These are phyloP conservation scores for Esox niger DNA, from an alignment of 2,113 vertebrate species.

Conservation along the genomic window DNA sequence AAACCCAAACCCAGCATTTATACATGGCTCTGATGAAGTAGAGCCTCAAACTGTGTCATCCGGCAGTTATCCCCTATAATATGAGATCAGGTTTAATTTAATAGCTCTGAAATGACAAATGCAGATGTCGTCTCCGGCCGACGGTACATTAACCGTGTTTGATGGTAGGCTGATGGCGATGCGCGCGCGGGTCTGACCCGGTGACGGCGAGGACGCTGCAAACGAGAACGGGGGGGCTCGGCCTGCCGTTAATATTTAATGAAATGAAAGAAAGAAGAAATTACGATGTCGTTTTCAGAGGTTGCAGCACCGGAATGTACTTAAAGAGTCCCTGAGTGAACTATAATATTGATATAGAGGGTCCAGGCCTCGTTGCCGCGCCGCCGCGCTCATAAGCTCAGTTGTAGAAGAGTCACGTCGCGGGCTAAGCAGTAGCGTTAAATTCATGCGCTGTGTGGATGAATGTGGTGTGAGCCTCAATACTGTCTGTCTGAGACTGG, in stretches of 20 bases:
- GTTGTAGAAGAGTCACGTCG: too few species aligned
- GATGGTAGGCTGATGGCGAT: slow-evolving; percentile 49
- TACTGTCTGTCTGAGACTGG: too few species aligned
- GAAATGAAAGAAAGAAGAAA: slow-evolving; percentile 64
- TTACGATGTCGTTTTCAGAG: slow-evolving; percentile 65
- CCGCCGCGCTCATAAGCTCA: too few species aligned
- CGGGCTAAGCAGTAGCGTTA: too few species aligned
- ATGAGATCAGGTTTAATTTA: slow-evolving; percentile 59
- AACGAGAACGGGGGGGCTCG: slow-evolving; percentile 32
- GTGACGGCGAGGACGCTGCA: slow-evolving; percentile 5
- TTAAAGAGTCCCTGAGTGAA: slow-evolving; percentile 5
- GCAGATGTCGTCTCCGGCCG: slow-evolving; percentile 37
- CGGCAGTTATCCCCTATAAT: slow-evolving; percentile 38
- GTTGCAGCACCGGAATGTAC: slow-evolving; percentile 44
- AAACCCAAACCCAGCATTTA: too few species aligned
- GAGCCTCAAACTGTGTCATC: slow-evolving; percentile 29
- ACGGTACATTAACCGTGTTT: slow-evolving; percentile 56
- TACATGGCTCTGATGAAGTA: slow-evolving; percentile 1
- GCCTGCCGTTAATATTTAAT: slow-evolving; percentile 63
- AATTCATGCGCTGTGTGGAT: too few species aligned
- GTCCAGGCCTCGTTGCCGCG: too few species aligned
- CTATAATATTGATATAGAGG: too few species aligned
- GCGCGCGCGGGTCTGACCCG: slow-evolving; percentile 19
- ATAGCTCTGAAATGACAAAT: slow-evolving; percentile 56
- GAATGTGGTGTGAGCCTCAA: too few species aligned